phyloP scores from a whole-genome alignment of 2,888 invertebrate genomes.

The Eupithecia abbreviata region DNA sequence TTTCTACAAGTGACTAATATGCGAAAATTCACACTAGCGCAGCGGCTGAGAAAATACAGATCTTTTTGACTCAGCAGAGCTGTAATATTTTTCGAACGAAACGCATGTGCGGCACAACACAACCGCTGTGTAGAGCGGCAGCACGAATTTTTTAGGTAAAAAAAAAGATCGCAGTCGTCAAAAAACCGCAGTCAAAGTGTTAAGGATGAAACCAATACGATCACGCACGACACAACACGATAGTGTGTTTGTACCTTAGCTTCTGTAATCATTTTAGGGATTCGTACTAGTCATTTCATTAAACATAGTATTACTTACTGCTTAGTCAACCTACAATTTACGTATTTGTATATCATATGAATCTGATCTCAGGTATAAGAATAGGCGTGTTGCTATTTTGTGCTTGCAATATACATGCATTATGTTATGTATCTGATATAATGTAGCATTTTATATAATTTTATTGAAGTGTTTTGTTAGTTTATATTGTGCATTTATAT shows the following conservation, averaged over 20 bases:
- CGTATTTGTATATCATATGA: not conserved
- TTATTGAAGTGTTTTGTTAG: not conserved
- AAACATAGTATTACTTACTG: not conserved
- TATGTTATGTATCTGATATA: not conserved
- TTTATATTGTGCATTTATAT: conserved; percentile 2
- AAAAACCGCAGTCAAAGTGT: too few species aligned
- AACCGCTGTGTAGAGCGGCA: too few species aligned
- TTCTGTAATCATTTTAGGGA: not conserved
- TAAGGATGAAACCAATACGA: not conserved
- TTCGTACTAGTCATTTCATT: not conserved
- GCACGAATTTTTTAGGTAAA: too few species aligned
- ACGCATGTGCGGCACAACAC: too few species aligned
- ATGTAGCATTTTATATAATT: not conserved
- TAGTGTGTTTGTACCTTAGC: not conserved
- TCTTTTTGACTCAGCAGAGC: too few species aligned
- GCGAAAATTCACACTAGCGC: too few species aligned
- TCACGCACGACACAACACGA: not conserved
- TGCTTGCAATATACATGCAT: not conserved
- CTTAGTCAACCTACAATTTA: not conserved
- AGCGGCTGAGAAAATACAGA: too few species aligned
- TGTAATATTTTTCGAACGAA: too few species aligned
- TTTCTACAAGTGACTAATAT: too few species aligned
- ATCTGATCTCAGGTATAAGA: not conserved
- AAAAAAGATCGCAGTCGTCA: too few species aligned
- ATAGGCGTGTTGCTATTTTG: not conserved